These are phyloP conservation scores for Poecile atricapillus DNA, from an alignment of 2,113 vertebrate species.

Conservation along the genomic window DNA sequence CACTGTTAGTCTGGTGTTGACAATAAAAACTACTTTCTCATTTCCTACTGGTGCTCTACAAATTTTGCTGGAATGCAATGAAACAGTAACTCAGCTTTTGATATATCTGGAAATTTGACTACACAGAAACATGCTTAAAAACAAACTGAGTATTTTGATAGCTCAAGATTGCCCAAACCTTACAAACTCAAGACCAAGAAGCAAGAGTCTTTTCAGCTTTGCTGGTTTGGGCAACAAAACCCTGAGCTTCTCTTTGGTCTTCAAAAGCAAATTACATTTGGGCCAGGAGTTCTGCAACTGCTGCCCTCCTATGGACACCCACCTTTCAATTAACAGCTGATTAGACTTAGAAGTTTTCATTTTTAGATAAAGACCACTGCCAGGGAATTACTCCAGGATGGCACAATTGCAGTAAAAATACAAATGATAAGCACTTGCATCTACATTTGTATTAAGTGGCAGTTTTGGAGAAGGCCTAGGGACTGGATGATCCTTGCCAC, in stretches of 20 bases:
- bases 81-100: background rate
- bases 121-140: background rate
- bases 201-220: background rate
- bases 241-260: background rate
- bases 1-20: background rate
- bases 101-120: background rate
- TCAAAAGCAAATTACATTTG: background rate
- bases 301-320: background rate
- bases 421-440: background rate
- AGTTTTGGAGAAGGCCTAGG: background rate
- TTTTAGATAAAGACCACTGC: background rate
- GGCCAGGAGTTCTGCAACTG: background rate
- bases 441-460: background rate
- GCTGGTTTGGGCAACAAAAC: background rate
- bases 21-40: background rate
- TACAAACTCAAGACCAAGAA: background rate
- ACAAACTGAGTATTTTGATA: background rate
- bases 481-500: fast-evolving
- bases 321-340: background rate
- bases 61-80: background rate
- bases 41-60: background rate
- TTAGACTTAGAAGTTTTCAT: background rate
- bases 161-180: background rate
- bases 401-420: background rate
- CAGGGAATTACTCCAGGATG: background rate